Evolutionary conservation across 2,113 vertebrate species (phyloP), one percentile per base, ranked within the genome.

Genomic region (Bos indicus): DNA sequence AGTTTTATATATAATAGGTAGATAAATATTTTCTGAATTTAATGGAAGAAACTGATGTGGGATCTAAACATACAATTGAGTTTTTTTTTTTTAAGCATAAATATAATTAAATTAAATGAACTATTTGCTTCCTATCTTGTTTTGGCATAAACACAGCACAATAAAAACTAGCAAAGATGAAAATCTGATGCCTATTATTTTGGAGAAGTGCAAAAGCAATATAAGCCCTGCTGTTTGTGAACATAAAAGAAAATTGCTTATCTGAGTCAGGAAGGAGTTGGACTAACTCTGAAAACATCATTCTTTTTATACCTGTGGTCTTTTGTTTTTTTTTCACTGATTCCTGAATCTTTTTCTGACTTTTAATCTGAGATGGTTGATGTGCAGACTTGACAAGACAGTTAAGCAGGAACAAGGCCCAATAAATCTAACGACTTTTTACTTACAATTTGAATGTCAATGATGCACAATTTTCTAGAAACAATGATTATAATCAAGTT

Each of bases 181-280:
- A 97, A 95, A 89, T 74, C 84, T 48, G 91, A 13, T 87, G 57
- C 51, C 30, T 85, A 88, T 74, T 91, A 88, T 84, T 97, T 97
- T 94, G 30, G 25, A 95, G 30, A 90, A n/a, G 57, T 14, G 84
- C 51, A 88, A 95, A 97, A 93, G 26, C 83, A 96, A 92, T 93
- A 48, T 95, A 96, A 96, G 40, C 43, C 78, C 78, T 95, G 90
- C 87, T 97, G 78, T 87, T 95, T 80, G 40, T 95, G 90, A 97
- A 88, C 74, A 94, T 97, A 97, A 97, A 97, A 96, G 91, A 93
- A 98, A 97, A 97, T 97, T 93, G 89, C 60, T 96, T 91, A 77
- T 95, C 74, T 97, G 64, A 93, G 56, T 88, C 25, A 97, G 81
- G 28, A 84, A 88, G 28, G 2, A 92, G 36, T 62, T 85, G 21